phyloP scores from a whole-genome alignment of 2,113 vertebrate genomes.

The Indicator indicator region DNA sequence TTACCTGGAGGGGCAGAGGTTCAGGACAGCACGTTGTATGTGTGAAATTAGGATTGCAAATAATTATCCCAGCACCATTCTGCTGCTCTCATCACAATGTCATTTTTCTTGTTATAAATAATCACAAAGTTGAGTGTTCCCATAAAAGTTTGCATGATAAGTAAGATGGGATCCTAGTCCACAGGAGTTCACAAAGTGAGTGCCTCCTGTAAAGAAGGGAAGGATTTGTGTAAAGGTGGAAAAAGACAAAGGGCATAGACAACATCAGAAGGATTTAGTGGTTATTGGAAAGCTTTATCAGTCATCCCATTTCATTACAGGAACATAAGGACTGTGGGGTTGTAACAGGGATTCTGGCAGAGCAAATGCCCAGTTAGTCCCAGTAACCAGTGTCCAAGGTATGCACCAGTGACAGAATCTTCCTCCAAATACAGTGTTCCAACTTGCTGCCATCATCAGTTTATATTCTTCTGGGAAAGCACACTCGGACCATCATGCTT shows the following conservation, averaged over 20 bases:
- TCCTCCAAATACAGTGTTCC: not conserved
- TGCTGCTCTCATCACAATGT: not conserved
- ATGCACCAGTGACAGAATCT: not conserved
- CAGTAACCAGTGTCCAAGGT: not conserved
- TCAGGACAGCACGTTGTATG: not conserved
- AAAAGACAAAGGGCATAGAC: not conserved
- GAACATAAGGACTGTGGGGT: not conserved
- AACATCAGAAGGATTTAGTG: not conserved
- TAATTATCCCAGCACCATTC: conserved; percentile 17
- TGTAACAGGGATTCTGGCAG: not conserved
- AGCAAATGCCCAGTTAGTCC: not conserved
- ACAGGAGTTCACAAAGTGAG: not conserved
- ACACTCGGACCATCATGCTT: not conserved
- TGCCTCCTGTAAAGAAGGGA: not conserved
- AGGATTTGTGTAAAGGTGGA: not conserved
- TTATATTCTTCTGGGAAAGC: not conserved
- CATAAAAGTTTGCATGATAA: not conserved
- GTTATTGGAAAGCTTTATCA: not conserved
- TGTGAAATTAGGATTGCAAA: conserved; percentile 47
- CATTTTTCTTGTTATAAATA: not conserved
- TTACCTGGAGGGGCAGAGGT: conserved; percentile 9
- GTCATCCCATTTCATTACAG: not conserved
- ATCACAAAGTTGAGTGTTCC: not conserved
- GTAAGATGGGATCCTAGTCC: not conserved
- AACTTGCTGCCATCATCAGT: not conserved